Evolutionary conservation across 2,888 invertebrate species (phyloP).

Genomic region (Ennomos erosarius): DNA sequence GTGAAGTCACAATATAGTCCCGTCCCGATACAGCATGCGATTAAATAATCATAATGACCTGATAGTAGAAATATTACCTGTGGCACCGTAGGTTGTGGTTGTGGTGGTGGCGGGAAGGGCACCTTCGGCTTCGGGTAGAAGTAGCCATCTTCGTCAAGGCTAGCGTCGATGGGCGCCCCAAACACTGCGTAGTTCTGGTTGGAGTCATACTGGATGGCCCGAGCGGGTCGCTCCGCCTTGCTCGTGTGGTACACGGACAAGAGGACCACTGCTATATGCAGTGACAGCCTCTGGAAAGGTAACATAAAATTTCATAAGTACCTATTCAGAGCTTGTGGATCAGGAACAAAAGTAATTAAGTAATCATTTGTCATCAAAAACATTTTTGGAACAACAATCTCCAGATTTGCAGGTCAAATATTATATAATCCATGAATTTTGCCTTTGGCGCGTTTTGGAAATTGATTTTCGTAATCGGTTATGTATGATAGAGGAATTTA

Average conservation of each 20-base stretch:
- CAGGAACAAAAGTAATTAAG: not conserved
- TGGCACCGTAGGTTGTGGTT: constrained; percentile 43
- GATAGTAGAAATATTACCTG: constrained; percentile 17
- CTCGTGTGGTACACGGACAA: constrained; percentile 73
- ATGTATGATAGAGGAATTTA: no score
- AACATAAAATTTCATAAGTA: not conserved
- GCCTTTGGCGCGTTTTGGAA: no score
- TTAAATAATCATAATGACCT: no score
- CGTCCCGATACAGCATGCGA: no score
- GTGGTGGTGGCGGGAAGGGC: constrained; percentile 71
- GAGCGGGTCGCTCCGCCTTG: constrained; percentile 61
- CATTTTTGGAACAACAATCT: not conserved
- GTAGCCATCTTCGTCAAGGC: constrained; percentile 77
- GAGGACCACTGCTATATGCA: constrained; percentile 76
- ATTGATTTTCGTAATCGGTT: no score
- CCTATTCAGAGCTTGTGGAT: not conserved
- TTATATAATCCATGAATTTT: no score
- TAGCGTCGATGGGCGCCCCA: constrained; percentile 68
- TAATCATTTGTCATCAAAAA: not conserved
- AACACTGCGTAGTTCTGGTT: constrained; percentile 74
- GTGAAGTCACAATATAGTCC: no score
- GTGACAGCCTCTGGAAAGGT: constrained; percentile 76
- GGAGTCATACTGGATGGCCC: constrained; percentile 68
- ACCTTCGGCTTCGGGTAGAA: constrained; percentile 77
- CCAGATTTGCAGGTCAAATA: no score